These are phyloP conservation scores for Corydoras sp. DNA, from an alignment of 2,113 vertebrate species.

Conservation along the genomic window DNA sequence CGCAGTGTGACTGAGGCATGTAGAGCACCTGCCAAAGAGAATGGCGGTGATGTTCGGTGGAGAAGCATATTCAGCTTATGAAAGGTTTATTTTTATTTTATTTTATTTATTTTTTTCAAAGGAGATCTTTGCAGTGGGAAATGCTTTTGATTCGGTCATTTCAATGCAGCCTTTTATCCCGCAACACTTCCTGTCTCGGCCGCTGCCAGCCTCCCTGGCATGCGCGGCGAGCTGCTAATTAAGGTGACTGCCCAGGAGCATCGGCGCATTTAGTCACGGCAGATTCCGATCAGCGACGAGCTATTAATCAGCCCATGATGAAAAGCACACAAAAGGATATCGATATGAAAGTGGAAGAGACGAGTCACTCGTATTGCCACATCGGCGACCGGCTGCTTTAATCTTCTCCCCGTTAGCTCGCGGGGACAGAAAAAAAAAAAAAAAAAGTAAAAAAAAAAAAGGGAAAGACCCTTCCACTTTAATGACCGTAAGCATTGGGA, in stretches of 20 bases:
- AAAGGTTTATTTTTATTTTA: too few species aligned
- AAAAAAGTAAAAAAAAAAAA: too few species aligned
- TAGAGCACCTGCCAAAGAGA: too few species aligned
- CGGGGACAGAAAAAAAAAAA: too few species aligned
- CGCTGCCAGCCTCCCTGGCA: conserved; percentile 16
- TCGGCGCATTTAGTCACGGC: conserved; percentile 22
- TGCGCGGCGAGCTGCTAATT: conserved; percentile 39
- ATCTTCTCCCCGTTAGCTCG: conserved; percentile 26
- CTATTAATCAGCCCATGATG: conserved; percentile 39
- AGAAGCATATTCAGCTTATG: too few species aligned
- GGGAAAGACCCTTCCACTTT: conserved; percentile 9
- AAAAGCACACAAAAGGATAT: conserved; percentile 20
- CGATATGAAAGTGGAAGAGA: conserved; percentile 23
- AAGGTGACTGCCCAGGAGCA: conserved; percentile 36
- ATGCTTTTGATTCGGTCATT: conserved; percentile 20
- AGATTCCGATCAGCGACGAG: conserved; percentile 34
- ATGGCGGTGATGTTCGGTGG: too few species aligned
- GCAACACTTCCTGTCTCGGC: neutral
- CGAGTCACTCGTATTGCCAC: conserved; percentile 22
- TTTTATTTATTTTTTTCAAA: neutral
- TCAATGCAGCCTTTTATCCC: conserved; percentile 18
- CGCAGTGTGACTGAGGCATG: too few species aligned
- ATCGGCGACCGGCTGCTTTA: conserved; percentile 21
- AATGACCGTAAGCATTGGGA: conserved; percentile 30
- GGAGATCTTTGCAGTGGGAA: conserved; percentile 2